A percentile compares a stretch with the other conserved stretches of the same genome.
phyloP scores from a whole-genome alignment of 2,113 vertebrate species.

The Coreoperca whiteheadi region DNA sequence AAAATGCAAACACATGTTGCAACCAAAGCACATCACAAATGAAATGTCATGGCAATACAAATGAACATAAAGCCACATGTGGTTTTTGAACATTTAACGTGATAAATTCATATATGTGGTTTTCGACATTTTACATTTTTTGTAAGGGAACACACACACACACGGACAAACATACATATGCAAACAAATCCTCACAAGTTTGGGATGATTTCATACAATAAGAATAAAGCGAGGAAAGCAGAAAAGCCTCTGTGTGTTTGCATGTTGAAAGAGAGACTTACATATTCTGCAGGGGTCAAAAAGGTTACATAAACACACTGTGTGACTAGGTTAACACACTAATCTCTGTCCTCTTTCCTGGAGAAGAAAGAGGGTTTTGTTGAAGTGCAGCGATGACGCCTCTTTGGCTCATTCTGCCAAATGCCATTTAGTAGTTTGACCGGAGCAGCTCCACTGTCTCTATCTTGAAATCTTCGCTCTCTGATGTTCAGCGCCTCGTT shows the following conservation, averaged over 20 bases:
- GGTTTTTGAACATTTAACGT: neutral
- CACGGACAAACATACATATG: conserved; percentile 9
- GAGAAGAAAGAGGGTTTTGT: conserved; percentile 75
- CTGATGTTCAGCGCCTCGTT: conserved; percentile 4
- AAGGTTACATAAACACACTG: conserved; percentile 69
- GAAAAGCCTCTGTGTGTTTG: conserved; percentile 34
- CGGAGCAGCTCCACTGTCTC: conserved; percentile 42
- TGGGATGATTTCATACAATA: conserved; percentile 30
- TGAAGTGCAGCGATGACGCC: conserved; percentile 55
- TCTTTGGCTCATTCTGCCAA: conserved; percentile 56
- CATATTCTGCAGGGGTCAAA: conserved; percentile 56
- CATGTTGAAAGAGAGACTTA: conserved; percentile 36
- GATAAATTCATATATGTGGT: neutral
- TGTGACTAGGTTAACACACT: conserved; percentile 63
- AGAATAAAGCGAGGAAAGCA: conserved; percentile 9
- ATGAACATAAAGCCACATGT: neutral
- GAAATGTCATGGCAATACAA: neutral
- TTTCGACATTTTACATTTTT: neutral
- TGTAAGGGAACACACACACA: neutral
- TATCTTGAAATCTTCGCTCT: neutral
- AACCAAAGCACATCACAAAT: neutral
- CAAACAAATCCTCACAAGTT: conserved; percentile 18
- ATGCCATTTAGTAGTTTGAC: conserved; percentile 38
- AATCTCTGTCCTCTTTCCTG: conserved; percentile 64
- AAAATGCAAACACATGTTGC: neutral